phyloP scores from a whole-genome alignment of 2,113 vertebrate genomes.

The Acrocephalus arundinaceus region DNA sequence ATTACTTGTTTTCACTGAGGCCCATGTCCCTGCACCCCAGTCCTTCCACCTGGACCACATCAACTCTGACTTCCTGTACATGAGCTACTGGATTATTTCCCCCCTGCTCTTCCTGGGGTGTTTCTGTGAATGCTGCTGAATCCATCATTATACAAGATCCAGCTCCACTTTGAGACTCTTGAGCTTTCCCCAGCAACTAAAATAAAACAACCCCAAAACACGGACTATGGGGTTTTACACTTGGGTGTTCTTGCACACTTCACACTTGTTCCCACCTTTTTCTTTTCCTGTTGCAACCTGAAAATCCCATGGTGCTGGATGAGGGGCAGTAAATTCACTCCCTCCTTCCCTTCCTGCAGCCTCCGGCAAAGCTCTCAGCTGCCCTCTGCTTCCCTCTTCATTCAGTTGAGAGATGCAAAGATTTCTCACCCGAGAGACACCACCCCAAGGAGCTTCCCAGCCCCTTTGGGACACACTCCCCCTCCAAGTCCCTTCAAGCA shows the following conservation, averaged over 20 bases:
- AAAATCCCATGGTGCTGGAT: rapidly evolving
- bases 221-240: background rate
- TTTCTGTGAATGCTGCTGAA: background rate
- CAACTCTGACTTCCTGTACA: background rate
- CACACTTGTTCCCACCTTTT: background rate
- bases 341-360: background rate
- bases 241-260: background rate
- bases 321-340: background rate
- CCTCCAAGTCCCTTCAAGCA: background rate
- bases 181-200: background rate
- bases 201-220: background rate
- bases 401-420: rapidly evolving
- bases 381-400: background rate
- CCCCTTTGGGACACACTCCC: rapidly evolving
- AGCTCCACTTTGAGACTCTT: background rate
- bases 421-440: background rate
- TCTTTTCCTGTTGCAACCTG: background rate
- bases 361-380: background rate
- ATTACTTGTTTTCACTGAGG: background rate
- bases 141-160: background rate
- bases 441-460: no score
- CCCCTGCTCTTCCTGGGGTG: background rate
- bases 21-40: background rate
- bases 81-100: background rate
- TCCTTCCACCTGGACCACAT: background rate